Conservation (phyloP, 2,113 vertebrate species). For the Rhipidura dahli region DNA sequence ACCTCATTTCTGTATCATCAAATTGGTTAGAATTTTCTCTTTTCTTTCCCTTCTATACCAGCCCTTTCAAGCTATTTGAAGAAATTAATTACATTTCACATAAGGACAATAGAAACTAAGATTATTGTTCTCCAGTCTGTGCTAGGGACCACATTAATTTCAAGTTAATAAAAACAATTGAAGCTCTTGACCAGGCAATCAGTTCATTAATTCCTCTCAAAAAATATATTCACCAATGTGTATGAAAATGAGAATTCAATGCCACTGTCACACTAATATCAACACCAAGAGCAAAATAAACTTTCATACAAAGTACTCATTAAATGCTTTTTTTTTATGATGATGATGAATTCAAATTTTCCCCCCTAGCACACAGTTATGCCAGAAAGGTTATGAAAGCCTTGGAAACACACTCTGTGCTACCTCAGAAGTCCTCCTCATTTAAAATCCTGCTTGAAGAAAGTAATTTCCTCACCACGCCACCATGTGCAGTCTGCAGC, state of each 20-base stretch:
- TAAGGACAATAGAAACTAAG: background rate
- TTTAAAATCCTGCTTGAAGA: background rate
- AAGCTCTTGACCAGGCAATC: background rate
- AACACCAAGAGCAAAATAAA: background rate
- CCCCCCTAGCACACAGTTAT: background rate
- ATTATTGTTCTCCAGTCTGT: background rate
- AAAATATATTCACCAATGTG: background rate
- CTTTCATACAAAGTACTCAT: background rate
- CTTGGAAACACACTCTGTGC: background rate
- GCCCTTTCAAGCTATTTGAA: background rate
- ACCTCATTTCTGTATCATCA: background rate
- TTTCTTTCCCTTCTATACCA: background rate
- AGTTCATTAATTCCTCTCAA: background rate
- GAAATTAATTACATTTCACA: slow-evolving; percentile 15
- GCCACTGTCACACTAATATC: background rate
- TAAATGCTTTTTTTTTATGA: background rate
- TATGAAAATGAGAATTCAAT: background rate
- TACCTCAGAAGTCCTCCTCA: background rate
- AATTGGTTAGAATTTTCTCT: background rate
- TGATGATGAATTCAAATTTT: background rate
- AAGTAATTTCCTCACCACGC: background rate
- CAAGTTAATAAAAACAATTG: slow-evolving; percentile 9
- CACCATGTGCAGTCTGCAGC: background rate
- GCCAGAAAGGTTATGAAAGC: background rate
- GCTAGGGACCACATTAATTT: background rate